Evolutionary conservation across 2,113 vertebrate genomes (phyloP).

Genomic region (Leucoraja erinaceus): DNA sequence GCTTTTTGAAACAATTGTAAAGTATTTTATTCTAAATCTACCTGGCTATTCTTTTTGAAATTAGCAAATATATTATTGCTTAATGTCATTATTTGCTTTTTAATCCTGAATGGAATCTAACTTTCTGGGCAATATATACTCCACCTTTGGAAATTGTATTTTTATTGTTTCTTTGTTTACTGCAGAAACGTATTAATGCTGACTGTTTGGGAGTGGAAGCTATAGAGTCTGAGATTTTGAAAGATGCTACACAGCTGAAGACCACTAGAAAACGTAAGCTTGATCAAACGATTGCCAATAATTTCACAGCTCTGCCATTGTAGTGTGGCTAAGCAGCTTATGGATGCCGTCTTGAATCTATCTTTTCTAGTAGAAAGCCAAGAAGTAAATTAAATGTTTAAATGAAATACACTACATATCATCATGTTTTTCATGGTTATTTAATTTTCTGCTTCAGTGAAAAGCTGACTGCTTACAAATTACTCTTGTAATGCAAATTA

Average conservation of each 20-base stretch:
- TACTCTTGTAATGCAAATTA: not conserved
- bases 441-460: not conserved
- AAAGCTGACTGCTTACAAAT: not conserved
- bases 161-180: not conserved
- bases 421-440: not conserved
- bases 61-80: not conserved
- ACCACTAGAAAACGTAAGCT: constrained; percentile 10
- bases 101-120: not conserved
- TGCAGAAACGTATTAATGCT: constrained; percentile 17
- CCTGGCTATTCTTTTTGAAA: not conserved
- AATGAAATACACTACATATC: not conserved
- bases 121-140: not conserved
- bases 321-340: not conserved
- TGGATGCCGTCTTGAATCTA: not conserved
- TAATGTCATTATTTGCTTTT: not conserved
- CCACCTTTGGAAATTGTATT: not conserved
- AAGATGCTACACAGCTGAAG: not conserved
- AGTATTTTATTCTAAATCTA: not conserved
- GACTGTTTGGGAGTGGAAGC: not conserved
- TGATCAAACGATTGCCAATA: not conserved
- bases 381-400: not conserved
- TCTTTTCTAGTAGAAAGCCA: not conserved
- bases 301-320: not conserved
- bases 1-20: not conserved
- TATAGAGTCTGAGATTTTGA: not conserved